Base-by-base conservation (phyloP, 2,797 vertebrate species). In the Coregonus ussuriensis region DNA sequence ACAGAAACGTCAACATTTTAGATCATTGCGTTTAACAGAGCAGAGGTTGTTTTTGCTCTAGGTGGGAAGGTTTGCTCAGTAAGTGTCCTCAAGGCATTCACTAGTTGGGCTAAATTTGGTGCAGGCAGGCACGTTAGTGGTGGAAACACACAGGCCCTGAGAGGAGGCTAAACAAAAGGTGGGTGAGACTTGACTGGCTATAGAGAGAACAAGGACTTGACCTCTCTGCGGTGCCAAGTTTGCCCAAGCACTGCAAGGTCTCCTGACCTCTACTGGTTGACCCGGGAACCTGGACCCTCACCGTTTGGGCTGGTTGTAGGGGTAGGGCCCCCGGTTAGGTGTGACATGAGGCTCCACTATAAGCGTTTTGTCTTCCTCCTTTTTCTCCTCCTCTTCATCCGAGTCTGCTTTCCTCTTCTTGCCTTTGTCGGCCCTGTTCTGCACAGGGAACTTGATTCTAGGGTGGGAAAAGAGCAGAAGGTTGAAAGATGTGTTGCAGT, bases 261-360 rank as follows among this genome's bases (percentile, higher is more conserved):
- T 35, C 53, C 18, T 51, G 18, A 75, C 16, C 4, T 76, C 5
- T 69, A 74, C 6, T 73, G 1, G 5, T 29, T 74, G n/a, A 63
- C 13, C 1, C 69, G 29, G 14, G 5, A 75, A 9, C 25, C 4
- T 76, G 53, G 16, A 13, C 35, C 72, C 87, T 94, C 91, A 99
- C 98, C 97, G 93, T 91, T 98, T 99, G 73, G 98, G 98, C 82
- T 99, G 98, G 89, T 98, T 99, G 85, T 99, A 99, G 4, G 98
- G 98, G 86, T 99, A 99, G 0, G 98, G 98, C 4, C 98, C 98
- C 47, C 97, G 94, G 89, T 99, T 99, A 74, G 93, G 96, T 84
- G 96, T 96, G 72, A 99, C 94, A 67, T 99, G 98, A 51, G 98
- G 98, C 76, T 98, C 97, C 74, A 98, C 96, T 70, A 93, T 86